Base-by-base conservation (phyloP, 2,888 invertebrate species). In the Dryadula phaetusa region DNA sequence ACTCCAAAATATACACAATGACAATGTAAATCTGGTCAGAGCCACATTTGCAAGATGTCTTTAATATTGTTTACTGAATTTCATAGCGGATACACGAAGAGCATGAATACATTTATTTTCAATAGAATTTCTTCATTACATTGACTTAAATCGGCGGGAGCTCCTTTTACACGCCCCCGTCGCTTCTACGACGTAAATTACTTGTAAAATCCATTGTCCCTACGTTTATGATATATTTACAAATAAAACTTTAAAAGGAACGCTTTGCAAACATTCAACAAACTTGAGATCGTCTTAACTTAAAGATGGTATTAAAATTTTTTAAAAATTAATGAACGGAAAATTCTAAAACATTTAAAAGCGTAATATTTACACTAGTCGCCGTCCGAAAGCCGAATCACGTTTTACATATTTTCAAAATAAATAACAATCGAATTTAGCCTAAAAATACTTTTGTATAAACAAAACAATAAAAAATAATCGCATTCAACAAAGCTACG, bases 171-270 rank as follows among this genome's bases (percentile, higher is more conserved):
- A 69, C 69, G 71, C 76, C 77, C 75, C 81, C 76, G 81, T 78
- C 79, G 80, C 79, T 74, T 75, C 83, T 84, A 82, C 83, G 82
- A 85, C 83, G 80, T 84, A 86, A 79, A 81, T 82, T 81, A 85
- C 88, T 88, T 87, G 89, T 87, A 90, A 86, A 90, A 88, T 90
- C 90, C 90, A 91, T 83, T 85, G 90, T 88, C 82, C 89, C 87
- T 91, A 92, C 83, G 81, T 84, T 88, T 86, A 79, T 79, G 80
- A 87, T 85, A 90, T 91, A 92, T 92, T 90, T 92, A 92, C 92
- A 92, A 90, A 91, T 92, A 91, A 92, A 92, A 90, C 91, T 91
- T 92, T 92, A 88, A 90, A 90, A 91, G 91, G 92, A 92, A 92
- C 92, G 91, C 92, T 92, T 92, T 90, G 90, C 89, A 92, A 92